Conservation (phyloP, 2,113 vertebrate species). For the Corythaixoides concolor region DNA sequence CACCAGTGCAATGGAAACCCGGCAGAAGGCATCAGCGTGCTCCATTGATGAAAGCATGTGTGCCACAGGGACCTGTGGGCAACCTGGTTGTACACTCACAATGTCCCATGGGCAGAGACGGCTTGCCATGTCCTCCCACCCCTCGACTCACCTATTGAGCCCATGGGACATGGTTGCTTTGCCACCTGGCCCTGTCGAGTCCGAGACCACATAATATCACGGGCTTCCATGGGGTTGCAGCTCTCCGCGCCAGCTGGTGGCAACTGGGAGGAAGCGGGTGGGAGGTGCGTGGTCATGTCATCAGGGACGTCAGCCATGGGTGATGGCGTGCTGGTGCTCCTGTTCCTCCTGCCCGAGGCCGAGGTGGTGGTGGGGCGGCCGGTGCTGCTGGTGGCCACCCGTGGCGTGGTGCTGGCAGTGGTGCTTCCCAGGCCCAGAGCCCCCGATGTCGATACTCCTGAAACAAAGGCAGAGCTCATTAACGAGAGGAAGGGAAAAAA, state of each 20-base stretch:
- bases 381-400: slow-evolving; percentile 67
- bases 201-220: slow-evolving; percentile 91
- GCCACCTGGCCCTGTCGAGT: slow-evolving; percentile 86
- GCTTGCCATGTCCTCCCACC: fast-evolving
- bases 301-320: slow-evolving; percentile 68
- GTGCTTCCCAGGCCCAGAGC: slow-evolving; percentile 83
- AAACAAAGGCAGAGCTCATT: slow-evolving; percentile 22
- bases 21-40: neutral
- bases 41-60: neutral
- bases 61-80: neutral
- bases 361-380: slow-evolving; percentile 77
- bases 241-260: slow-evolving; percentile 83
- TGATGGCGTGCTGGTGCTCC: slow-evolving; percentile 76
- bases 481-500: neutral
- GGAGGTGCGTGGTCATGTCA: slow-evolving; percentile 70
- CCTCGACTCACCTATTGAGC: slow-evolving; percentile 82
- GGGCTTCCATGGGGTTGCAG: slow-evolving; percentile 85
- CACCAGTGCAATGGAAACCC: neutral
- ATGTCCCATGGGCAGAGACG: fast-evolving
- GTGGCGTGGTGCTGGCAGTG: slow-evolving; percentile 76
- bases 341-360: slow-evolving; percentile 67
- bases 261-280: slow-evolving; percentile 81
- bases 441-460: slow-evolving; percentile 85
- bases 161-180: slow-evolving; percentile 87
- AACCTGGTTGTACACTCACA: neutral